Evolutionary conservation across 2,888 invertebrate genomes (phyloP).

Genomic region (Hemistola chrysoprasaria): DNA sequence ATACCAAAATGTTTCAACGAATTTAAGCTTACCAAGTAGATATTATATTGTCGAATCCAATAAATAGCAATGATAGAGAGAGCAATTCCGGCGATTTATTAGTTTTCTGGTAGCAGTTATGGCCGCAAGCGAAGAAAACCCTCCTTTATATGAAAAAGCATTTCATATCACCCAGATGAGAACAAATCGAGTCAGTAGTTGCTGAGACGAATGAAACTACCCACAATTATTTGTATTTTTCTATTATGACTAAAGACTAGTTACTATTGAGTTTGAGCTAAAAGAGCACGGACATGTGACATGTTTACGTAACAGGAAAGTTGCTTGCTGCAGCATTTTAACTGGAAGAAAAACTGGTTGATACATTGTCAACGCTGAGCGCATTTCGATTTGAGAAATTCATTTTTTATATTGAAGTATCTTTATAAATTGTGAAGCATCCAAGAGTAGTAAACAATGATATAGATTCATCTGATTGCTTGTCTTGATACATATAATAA

Average conservation of each 20-base stretch:
- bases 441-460: too few species aligned
- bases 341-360: neutral
- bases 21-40: slow-evolving; percentile 9
- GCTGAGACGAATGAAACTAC: neutral
- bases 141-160: slow-evolving; percentile 24
- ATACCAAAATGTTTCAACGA: neutral
- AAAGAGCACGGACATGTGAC: neutral
- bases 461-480: too few species aligned
- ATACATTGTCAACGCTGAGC: too few species aligned
- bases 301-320: slow-evolving; percentile 10
- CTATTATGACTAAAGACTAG: neutral
- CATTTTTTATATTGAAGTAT: too few species aligned
- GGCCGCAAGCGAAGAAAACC: slow-evolving; percentile 19
- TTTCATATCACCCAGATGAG: slow-evolving; percentile 13
- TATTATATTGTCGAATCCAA: slow-evolving; percentile 13
- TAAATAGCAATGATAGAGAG: slow-evolving; percentile 25
- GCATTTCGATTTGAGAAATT: too few species aligned
- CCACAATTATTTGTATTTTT: slow-evolving; percentile 10
- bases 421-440: too few species aligned
- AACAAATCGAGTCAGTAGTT: slow-evolving; percentile 1
- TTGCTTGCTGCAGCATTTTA: slow-evolving; percentile 3
- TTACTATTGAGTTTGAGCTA: slow-evolving; percentile 1
- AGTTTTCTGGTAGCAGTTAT: slow-evolving; percentile 15
- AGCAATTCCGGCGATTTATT: slow-evolving; percentile 27
- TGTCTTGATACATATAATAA: too few species aligned